phyloP scores from a whole-genome alignment of 2,797 vertebrate genomes.

The Thamnophis elegans region DNA sequence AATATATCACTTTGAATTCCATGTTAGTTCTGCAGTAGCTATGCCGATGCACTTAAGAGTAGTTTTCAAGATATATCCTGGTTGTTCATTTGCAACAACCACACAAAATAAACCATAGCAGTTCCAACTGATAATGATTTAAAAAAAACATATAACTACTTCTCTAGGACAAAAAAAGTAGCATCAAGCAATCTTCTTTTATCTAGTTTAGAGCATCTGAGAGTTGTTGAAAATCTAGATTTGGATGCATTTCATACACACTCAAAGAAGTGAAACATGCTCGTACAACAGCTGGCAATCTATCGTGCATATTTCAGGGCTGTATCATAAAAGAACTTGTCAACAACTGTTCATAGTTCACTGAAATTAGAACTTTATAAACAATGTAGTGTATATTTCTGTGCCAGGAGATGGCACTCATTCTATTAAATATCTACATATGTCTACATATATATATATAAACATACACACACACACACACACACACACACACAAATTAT shows the following conservation, averaged over 20 bases:
- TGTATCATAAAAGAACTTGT: neutral
- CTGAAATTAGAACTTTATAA: neutral
- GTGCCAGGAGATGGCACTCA: slow-evolving; percentile 37
- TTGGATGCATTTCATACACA: neutral
- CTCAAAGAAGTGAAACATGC: neutral
- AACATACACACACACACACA: neutral
- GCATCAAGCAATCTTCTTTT: neutral
- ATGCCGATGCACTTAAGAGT: neutral
- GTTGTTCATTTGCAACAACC: neutral
- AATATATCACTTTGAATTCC: neutral
- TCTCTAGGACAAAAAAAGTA: neutral
- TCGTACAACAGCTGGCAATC: neutral
- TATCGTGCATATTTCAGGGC: neutral
- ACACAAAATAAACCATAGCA: neutral
- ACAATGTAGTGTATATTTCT: slow-evolving; percentile 12
- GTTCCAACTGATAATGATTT: neutral
- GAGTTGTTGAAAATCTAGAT: neutral
- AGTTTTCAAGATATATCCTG: neutral
- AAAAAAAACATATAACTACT: neutral
- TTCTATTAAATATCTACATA: slow-evolving; percentile 7
- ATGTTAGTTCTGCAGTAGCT: neutral
- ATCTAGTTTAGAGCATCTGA: neutral
- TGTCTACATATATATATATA: neutral
- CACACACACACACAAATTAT: neutral
- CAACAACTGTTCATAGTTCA: neutral